Percentiles rank a stretch among this genome's conserved stretches.
phyloP scores from a whole-genome alignment of 2,888 invertebrate genomes.

The Temnothorax unifasciatus region DNA sequence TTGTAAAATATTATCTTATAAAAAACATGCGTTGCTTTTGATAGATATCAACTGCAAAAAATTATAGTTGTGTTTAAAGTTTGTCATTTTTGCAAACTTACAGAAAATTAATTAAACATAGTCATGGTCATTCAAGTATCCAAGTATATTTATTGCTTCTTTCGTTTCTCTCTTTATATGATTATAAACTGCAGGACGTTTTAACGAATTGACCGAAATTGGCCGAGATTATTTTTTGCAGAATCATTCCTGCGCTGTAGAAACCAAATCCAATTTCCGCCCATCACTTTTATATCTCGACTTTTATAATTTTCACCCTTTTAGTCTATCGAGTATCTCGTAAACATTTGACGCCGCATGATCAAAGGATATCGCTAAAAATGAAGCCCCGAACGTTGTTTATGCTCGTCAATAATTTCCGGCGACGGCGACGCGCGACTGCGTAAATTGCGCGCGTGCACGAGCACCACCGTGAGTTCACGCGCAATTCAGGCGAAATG shows the following conservation, averaged over 20 bases:
- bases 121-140: neutral
- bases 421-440: conserved; percentile 38
- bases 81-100: neutral
- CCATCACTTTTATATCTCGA: neutral
- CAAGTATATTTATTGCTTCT: neutral
- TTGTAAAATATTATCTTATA: neutral
- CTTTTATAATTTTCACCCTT: conserved; percentile 30
- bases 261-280: conserved; percentile 23
- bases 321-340: neutral
- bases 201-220: neutral
- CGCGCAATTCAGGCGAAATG: conserved; percentile 52
- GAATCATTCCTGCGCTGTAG: neutral
- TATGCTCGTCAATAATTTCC: conserved; percentile 46
- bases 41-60: neutral
- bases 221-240: neutral
- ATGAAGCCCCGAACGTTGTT: conserved; percentile 35
- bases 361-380: conserved; percentile 41
- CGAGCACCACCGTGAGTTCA: neutral
- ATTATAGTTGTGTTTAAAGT: neutral
- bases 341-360: conserved; percentile 21
- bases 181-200: neutral
- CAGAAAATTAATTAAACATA: neutral
- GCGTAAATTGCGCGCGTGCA: conserved; percentile 46
- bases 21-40: neutral
- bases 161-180: neutral